phyloP scores from a whole-genome alignment of 2,888 invertebrate species.

The Disparrhopalites patrizii region DNA sequence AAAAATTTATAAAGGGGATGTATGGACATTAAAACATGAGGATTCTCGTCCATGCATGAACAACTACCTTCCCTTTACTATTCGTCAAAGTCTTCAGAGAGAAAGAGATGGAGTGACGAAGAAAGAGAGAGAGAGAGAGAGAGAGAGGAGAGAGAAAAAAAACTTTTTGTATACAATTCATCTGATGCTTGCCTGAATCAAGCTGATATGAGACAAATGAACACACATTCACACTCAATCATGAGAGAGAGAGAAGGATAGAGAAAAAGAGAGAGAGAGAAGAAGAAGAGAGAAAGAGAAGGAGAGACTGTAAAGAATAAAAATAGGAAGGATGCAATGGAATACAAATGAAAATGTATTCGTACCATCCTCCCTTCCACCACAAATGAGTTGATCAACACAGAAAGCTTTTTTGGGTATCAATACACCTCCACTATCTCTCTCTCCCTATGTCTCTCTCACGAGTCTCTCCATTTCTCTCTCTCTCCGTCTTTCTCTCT shows the following conservation, averaged over 20 bases:
- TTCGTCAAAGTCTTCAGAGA: too few species aligned
- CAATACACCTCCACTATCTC: too few species aligned
- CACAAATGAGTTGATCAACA: slow-evolving; percentile 5
- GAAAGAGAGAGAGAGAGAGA: slow-evolving; percentile 4
- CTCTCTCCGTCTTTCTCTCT: background rate
- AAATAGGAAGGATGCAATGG: slow-evolving; percentile 2
- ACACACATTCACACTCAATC: slow-evolving; percentile 21
- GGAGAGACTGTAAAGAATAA: background rate
- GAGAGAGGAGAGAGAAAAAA: too few species aligned
- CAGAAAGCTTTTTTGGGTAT: too few species aligned
- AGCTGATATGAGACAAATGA: slow-evolving; percentile 7
- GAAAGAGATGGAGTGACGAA: background rate
- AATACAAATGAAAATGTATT: slow-evolving; percentile 8
- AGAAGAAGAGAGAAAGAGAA: background rate
- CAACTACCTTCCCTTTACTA: too few species aligned
- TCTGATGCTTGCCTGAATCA: slow-evolving; percentile 5
- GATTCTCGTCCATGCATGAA: too few species aligned
- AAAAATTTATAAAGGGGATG: too few species aligned
- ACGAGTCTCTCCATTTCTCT: background rate
- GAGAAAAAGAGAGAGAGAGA: background rate
- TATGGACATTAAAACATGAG: too few species aligned
- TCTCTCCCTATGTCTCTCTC: too few species aligned
- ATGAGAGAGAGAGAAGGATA: background rate
- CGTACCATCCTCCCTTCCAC: background rate
- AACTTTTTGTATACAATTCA: too few species aligned